Evolutionary conservation across 2,888 invertebrate genomes (phyloP).

Genomic region (Chymomyza amoena): DNA sequence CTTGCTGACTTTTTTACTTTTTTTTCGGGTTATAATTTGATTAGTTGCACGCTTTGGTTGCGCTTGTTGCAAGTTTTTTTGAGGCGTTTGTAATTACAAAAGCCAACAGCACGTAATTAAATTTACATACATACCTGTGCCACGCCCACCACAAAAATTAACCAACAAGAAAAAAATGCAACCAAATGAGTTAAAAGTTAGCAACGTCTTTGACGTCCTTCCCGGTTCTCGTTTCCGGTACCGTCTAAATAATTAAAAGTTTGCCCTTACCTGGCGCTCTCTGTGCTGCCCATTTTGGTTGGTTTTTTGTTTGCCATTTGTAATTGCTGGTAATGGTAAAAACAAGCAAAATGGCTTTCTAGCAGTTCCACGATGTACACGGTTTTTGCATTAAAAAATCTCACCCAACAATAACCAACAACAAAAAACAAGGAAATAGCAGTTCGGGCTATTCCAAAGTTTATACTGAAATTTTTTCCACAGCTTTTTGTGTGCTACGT

Average conservation of each 20-base stretch:
- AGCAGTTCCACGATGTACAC: slow-evolving; percentile 41
- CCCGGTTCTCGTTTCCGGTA: slow-evolving; percentile 5
- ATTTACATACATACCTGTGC: slow-evolving; percentile 39
- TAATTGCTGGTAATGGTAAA: slow-evolving; percentile 65
- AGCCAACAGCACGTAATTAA: slow-evolving; percentile 20
- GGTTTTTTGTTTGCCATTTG: slow-evolving; percentile 57
- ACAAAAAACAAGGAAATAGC: not conserved
- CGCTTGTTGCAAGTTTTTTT: slow-evolving; percentile 22
- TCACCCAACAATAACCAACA: slow-evolving; percentile 12
- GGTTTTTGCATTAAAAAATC: slow-evolving; percentile 64
- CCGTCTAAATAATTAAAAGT: slow-evolving; percentile 64
- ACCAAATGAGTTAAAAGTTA: slow-evolving; percentile 30
- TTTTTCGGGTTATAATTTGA: not conserved
- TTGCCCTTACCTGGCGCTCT: slow-evolving; percentile 38
- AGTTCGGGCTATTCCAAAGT: not conserved
- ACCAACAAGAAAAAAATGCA: slow-evolving; percentile 34
- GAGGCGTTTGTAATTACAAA: slow-evolving; percentile 41
- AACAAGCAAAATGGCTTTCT: slow-evolving; percentile 39
- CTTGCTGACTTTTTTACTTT: not conserved
- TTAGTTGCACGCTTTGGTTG: not conserved
- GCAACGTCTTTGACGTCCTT: slow-evolving; percentile 41
- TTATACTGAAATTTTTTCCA: not conserved
- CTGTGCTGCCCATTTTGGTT: not conserved
- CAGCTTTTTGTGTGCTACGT: slow-evolving; percentile 32
- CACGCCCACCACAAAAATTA: slow-evolving; percentile 4